Evolutionary conservation across 2,113 vertebrate genomes (phyloP).

Genomic region (Zapus hudsonius): DNA sequence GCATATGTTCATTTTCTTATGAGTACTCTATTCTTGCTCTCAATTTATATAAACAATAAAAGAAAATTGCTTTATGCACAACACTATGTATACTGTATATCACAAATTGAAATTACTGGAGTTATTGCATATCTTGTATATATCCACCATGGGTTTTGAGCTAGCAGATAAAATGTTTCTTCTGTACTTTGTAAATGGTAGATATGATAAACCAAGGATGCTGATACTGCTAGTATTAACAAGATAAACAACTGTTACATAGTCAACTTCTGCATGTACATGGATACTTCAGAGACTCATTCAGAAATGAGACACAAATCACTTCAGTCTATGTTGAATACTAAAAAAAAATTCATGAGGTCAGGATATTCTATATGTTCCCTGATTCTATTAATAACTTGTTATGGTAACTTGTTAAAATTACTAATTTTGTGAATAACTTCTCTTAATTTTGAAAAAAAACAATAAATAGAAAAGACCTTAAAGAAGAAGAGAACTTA

Average conservation of each 20-base stretch:
- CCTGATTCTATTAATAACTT: not conserved
- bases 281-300: not conserved
- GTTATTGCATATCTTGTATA: not conserved
- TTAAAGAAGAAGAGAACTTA: not conserved
- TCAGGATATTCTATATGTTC: not conserved
- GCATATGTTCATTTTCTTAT: not conserved
- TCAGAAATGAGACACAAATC: not conserved
- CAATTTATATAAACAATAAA: not conserved
- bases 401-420: not conserved
- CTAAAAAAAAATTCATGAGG: not conserved
- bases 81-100: not conserved
- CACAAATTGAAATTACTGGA: not conserved
- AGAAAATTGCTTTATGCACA: not conserved
- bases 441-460: not conserved
- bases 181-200: not conserved
- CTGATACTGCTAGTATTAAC: not conserved
- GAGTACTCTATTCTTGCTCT: not conserved
- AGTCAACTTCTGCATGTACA: not conserved
- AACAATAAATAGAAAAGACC: rapidly evolving
- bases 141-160: not conserved
- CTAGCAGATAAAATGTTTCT: not conserved
- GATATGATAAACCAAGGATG: not conserved
- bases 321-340: not conserved
- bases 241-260: not conserved
- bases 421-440: not conserved